Base-by-base conservation (phyloP, 2,113 vertebrate genomes). In the Malurus elegans region DNA sequence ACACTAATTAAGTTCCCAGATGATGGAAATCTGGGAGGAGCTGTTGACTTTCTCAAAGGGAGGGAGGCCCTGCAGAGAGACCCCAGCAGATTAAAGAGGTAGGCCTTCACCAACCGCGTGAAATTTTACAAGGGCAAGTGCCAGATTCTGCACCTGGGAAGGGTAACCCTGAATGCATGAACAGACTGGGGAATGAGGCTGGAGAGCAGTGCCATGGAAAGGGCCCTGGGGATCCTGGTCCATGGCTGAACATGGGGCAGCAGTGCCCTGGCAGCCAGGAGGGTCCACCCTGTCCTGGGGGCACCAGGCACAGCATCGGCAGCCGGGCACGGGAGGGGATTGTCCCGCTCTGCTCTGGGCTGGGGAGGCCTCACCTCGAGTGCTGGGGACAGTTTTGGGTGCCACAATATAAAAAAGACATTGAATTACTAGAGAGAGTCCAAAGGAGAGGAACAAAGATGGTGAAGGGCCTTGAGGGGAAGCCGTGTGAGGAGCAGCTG, bases 401-500 rank as follows among this genome's bases (percentile, higher is more conserved):
- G 56, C 16, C 14, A 18, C 17, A 36, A 0, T 5, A 1, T 34
- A 31, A 14, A 5, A 53, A 5, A 4, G 20, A 6, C 11, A 56
- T 9, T 14, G 12, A 79, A 54, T 3, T 7, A 16, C 8, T 10
- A 4, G 32, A 53, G 10, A 53, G 4, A 2, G 4, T 21, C 21
- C 47, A 62, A 32, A 83, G 6, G 2, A 72, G 10, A 18, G 4
- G 5, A 20, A 11, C 2, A 36, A 1, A 21, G 32, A 16, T 26
- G 16, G 10, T 7, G 38, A 36, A 72, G 5, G 5, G 14, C 8
- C 11, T 54, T 36, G 17, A 54, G 32, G 18, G 8, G 20, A 62
- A 84, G 58, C 12, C 3, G 1, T 10, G 12, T 8, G 3, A 61
- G 8, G 10, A 50, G 14, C 28, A 32, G 28, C n/a, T 64, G 38